Evolutionary conservation across 2,113 vertebrate genomes (phyloP), one percentile per base, ranked within the genome.

Genomic region (Stegastes partitus): DNA sequence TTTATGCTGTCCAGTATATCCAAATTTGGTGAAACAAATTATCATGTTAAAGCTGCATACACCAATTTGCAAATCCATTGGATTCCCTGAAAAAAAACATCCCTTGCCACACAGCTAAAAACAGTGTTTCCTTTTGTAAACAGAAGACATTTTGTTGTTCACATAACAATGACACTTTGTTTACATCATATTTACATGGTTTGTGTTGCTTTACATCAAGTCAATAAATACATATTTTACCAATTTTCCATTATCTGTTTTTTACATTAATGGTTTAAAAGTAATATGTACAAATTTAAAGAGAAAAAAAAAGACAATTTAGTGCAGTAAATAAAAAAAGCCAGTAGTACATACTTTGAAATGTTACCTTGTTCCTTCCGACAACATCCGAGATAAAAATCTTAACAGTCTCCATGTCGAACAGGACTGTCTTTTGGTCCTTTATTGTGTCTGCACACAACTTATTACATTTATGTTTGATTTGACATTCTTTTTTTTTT

Each of bases 401-500:
- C 21, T 67, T 22, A 70, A 59, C 65, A 53, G n/a, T 61, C n/a
- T 66, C 45, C 31, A 6, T 58, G 49, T 74, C 4, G 5, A 1
- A 65, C 54, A 75, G 50, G 5, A 22, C 49, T 58, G 39, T 28
- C 22, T 37, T 63, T 64, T 10, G 25, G 11, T 65, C 61, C 37
- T 70, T 68, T 56, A 70, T 62, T 89, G 66, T 89, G 45, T 84
- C 77, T 31, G 71, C 64, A 82, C 5, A 16, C 63, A 77, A 67
- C 82, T 78, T 81, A 77, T 81, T 71, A 81, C 59, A 77, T 82
- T 79, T 88, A 53, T 66, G 57, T 89, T 88, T 87, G 68, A 84
- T 81, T 74, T 39, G 58, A 68, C 25, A 5, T 28, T 59, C 22
- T 45, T 73, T 79, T 39, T 81, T 75, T 51, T n/a, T n/a, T n/a